Conservation (phyloP, 2,113 vertebrate genomes). For the Illadopsis cleaveri region DNA sequence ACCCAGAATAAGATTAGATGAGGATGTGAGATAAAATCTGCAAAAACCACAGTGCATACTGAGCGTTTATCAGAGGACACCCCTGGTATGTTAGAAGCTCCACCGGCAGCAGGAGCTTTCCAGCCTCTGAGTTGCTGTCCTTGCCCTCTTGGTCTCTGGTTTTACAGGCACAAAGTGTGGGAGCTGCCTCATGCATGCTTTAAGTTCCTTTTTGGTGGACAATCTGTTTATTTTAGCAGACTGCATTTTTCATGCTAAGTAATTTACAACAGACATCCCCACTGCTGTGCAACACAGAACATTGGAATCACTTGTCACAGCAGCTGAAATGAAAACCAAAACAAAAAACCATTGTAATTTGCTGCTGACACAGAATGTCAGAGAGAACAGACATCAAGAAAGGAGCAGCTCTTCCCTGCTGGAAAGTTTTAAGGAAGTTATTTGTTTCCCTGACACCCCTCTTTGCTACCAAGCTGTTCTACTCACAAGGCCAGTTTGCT, state of each 20-base stretch:
- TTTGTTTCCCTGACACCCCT: neutral
- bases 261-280: neutral
- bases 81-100: neutral
- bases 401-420: neutral
- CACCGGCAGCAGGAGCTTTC: neutral
- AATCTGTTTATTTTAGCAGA: neutral
- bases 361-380: neutral
- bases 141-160: neutral
- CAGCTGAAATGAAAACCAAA: neutral
- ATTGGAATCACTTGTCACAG: neutral
- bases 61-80: neutral
- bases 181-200: accelerated
- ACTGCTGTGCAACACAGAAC: accelerated
- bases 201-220: neutral
- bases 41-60: neutral
- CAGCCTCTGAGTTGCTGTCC: neutral
- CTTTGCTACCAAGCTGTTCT: neutral
- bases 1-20: neutral
- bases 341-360: neutral
- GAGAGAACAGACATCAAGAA: neutral
- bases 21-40: neutral
- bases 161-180: accelerated
- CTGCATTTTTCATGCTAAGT: neutral
- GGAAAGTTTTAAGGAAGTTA: neutral
- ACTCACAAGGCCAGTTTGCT: neutral